Base-by-base conservation (phyloP, 2,888 invertebrate genomes). In the Sesamia inferens region DNA sequence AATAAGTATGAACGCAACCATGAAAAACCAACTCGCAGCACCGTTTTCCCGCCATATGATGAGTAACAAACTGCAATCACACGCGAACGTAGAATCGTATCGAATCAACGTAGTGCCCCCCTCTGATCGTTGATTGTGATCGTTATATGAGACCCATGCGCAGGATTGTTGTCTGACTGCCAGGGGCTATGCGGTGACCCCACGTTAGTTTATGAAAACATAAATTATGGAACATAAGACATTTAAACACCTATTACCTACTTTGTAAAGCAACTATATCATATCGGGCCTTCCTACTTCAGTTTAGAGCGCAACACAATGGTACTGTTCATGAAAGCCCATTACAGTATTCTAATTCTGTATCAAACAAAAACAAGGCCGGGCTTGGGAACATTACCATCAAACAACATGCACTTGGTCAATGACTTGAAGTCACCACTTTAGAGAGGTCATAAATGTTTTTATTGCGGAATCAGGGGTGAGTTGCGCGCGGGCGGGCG, bases 401-500 rank as follows among this genome's bases (percentile, higher is more conserved):
- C 73, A 82, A 76, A 82, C 61, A 71, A 67, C 63, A 61, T 82
- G 64, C 69, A 74, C 70, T 77, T 87, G 86, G 85, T 85, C 78
- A 83, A 83, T 86, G 86, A 86, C 85, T 85, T 78, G 71, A 73
- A 84, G 73, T 76, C 72, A 78, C 57, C 67, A 81, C 70, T 80
- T 69, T 68, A 81, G 79, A 77, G 77, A 80, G 83, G 78, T 84
- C 85, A 82, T 85, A 80, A 83, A 83, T 85, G 73, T 79, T 87
- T 85, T 86, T 87, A 81, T 76, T 81, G 73, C 76, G 78, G 82
- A 76, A 81, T 79, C 85, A 85, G 78, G 81, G 85, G 82, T 81
- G 79, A 83, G 76, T 83, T 79, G 83, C 75, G 84, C 89, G 90
- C 90, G 92, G 87, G 83, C 90, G 90, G 90, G 92, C 90, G 90